A percentile compares a stretch with the other conserved stretches of the same genome.
These are phyloP conservation scores for Drosophila ananassae DNA, from an alignment of 1,140 invertebrate species.

Conservation along the genomic window DNA sequence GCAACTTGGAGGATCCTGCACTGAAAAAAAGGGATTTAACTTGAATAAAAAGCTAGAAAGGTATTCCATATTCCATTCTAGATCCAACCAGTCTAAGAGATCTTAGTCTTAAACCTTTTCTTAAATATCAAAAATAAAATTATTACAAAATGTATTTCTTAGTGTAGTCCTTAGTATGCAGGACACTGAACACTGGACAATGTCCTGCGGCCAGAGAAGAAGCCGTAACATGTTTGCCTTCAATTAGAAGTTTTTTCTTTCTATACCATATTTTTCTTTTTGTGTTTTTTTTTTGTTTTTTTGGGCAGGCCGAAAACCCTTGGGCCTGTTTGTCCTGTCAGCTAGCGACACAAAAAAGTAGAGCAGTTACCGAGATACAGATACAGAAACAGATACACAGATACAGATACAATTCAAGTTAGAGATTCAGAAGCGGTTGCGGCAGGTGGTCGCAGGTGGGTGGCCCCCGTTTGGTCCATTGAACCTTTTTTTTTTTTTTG, in stretches of 20 bases:
- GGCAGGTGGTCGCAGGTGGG: constrained; percentile 60
- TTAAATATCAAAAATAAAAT: too few species aligned
- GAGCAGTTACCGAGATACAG: constrained; percentile 9
- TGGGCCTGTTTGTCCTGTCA: constrained; percentile 55
- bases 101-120: too few species aligned
- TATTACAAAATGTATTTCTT: neutral
- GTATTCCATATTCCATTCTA: too few species aligned
- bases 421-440: neutral
- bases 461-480: constrained; percentile 57
- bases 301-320: constrained; percentile 28
- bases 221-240: constrained; percentile 70
- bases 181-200: constrained; percentile 4
- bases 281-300: neutral
- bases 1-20: neutral
- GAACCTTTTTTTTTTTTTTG: constrained; percentile 25
- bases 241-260: constrained; percentile 72
- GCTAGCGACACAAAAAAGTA: constrained; percentile 33
- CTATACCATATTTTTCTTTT: neutral
- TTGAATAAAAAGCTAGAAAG: too few species aligned
- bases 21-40: neutral
- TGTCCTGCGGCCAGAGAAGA: constrained; percentile 1
- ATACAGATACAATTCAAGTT: neutral
- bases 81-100: too few species aligned
- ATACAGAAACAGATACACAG: neutral
- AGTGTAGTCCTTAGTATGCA: neutral